Evolutionary conservation across 2,113 vertebrate genomes (phyloP), one percentile per base, ranked within the genome.

Genomic region (Gopherus evgoodei): DNA sequence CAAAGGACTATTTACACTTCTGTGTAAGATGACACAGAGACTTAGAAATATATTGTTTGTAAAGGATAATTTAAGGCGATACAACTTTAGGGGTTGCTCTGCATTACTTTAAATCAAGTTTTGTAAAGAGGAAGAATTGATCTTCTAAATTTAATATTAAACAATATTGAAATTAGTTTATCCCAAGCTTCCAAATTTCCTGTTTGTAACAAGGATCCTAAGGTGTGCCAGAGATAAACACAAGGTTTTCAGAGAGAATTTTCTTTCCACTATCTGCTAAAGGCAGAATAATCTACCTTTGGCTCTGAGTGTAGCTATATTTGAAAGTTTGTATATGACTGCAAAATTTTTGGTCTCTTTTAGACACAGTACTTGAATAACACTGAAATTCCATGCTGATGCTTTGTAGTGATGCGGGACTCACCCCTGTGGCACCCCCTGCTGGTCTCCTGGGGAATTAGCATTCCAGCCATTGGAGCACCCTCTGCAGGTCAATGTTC

Each of bases 21-120:
- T 49, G 57, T 3, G 19, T 49, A 62, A 86, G 81, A 91, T 76
- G 59, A 88, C 19, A 52, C 52, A 76, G 29, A 89, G 54, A 78
- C 38, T 75, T 79, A 57, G 29, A 89, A 80, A 95, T 84, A 86
- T 83, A 86, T 42, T 47, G 53, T 83, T 91, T 94, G 56, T 91
- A 6, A 89, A 83, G 83, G 84, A 76, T 57, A 88, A 42, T 35
- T 29, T 62, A 19, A 84, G 44, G 42, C 42, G 81, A 59, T 38
- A 14, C 72, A 31, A 38, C 25, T 91, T 82, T 56, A 79, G 87
- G 52, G 49, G 88, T 54, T 57, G 14, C 21, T 84, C 31, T 54
- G 27, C 27, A 86, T 95, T 57, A 83, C 38, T 89, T 31, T 78
- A 57, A 89, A 83, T 29, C 57, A 79, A 21, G 21, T 38, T 47